A percentile compares a stretch with the other conserved stretches of the same genome.
Evolutionary conservation across 2,888 invertebrate species (phyloP).

Genomic region (Charanyca ferruginea): DNA sequence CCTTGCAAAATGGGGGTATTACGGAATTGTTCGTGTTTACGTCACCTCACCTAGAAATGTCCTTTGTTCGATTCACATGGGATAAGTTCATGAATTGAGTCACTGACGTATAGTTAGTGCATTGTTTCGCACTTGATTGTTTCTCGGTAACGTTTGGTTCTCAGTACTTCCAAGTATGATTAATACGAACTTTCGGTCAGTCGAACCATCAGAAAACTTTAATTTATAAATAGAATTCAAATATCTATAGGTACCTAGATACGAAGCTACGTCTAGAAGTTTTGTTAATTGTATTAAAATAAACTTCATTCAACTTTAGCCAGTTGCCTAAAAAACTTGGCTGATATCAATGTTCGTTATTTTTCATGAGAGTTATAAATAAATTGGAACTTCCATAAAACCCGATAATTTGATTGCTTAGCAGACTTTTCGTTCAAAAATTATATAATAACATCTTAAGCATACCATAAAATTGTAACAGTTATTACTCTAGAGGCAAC

Average conservation of each 20-base stretch:
- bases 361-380: not conserved
- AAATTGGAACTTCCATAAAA: not conserved
- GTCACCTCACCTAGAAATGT: conserved; percentile 9
- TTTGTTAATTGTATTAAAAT: not conserved
- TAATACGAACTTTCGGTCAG: not conserved
- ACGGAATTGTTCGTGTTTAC: conserved; percentile 31
- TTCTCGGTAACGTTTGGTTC: not conserved
- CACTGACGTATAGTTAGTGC: not conserved
- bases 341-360: not conserved
- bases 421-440: not conserved
- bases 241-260: not conserved
- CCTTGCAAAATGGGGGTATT: conserved; percentile 28
- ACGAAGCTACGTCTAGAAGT: not conserved
- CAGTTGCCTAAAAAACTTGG: not conserved
- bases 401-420: too few species aligned
- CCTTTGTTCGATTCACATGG: conserved; percentile 23
- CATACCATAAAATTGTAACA: conserved; percentile 52
- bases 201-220: not conserved
- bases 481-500: conserved; percentile 48
- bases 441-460: conserved; percentile 30
- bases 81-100: conserved; percentile 31
- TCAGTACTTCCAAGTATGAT: not conserved
- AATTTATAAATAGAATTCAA: not conserved
- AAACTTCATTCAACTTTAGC: not conserved
- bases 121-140: conserved; percentile 20